phyloP scores from a whole-genome alignment of 2,113 vertebrate species.

The Onychostoma macrolepis region DNA sequence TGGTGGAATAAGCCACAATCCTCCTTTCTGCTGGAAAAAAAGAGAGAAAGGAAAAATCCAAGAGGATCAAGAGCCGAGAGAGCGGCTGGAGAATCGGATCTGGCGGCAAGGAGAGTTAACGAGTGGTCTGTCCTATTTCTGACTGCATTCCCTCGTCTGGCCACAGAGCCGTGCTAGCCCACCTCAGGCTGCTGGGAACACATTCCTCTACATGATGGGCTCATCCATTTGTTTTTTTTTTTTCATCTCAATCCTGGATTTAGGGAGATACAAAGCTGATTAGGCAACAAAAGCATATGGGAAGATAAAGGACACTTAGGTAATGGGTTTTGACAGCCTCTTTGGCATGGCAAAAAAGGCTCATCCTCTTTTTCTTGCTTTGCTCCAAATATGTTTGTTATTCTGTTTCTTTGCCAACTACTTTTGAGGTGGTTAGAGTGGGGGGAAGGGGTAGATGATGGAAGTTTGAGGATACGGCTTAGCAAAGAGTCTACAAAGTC shows the following conservation, averaged over 20 bases:
- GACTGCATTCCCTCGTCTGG: constrained; percentile 54
- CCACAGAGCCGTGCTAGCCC: constrained; percentile 66
- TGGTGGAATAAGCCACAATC: constrained; percentile 77
- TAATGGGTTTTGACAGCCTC: constrained; percentile 83
- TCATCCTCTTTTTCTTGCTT: constrained; percentile 72
- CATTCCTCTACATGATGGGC: constrained; percentile 66
- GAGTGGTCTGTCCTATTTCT: constrained; percentile 54
- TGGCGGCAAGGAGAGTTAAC: constrained; percentile 54
- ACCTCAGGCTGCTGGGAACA: constrained; percentile 40
- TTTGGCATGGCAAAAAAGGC: constrained; percentile 72
- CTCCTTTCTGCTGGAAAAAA: constrained; percentile 70
- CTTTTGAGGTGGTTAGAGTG: constrained; percentile 67
- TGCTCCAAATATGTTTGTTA: constrained; percentile 77
- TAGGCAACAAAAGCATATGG: constrained; percentile 86
- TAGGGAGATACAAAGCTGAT: constrained; percentile 90
- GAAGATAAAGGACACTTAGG: constrained; percentile 83
- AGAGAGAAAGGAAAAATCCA: constrained; percentile 60
- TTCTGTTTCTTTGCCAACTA: constrained; percentile 69
- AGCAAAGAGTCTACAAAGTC: constrained; percentile 23
- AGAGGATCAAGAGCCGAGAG: constrained; percentile 72
- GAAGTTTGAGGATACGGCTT: constrained; percentile 81
- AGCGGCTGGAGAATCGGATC: constrained; percentile 67
- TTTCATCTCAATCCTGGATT: constrained; percentile 88
- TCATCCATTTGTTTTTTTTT: constrained; percentile 74
- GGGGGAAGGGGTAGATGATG: constrained; percentile 67